A percentile compares a stretch with the other conserved stretches of the same genome.
Evolutionary conservation across 2,888 invertebrate species (phyloP).

Genomic region (Mimachlamys varia): DNA sequence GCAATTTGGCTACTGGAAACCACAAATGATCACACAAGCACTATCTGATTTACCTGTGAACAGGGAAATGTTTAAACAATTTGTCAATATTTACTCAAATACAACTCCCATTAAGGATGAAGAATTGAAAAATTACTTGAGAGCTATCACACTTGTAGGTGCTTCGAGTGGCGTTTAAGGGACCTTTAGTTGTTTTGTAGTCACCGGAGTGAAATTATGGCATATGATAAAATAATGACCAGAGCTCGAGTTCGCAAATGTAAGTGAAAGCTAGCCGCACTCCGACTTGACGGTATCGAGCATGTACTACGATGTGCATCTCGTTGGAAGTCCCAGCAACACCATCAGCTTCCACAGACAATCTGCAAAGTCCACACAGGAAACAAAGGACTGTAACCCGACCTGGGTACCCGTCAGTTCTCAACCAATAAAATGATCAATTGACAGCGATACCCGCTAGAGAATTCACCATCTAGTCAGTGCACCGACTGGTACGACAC

Average conservation of each 20-base stretch:
- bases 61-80: conserved; percentile 37
- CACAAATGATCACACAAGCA: not conserved
- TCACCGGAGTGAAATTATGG: not conserved
- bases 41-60: conserved; percentile 38
- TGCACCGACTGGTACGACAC: not conserved
- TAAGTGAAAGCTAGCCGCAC: not conserved
- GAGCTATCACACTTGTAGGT: not conserved
- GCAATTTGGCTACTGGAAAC: conserved; percentile 31
- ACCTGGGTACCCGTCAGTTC: not conserved
- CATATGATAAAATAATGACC: not conserved
- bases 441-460: not conserved
- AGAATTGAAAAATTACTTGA: not conserved
- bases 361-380: not conserved
- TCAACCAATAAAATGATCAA: not conserved
- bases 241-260: not conserved
- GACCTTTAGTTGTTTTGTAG: not conserved
- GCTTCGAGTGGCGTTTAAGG: not conserved
- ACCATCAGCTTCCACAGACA: not conserved
- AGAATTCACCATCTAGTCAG: not conserved
- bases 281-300: not conserved
- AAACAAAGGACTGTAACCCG: not conserved
- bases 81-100: conserved; percentile 41
- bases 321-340: not conserved
- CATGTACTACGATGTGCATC: not conserved
- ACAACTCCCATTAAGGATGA: conserved; percentile 36